phyloP scores from a whole-genome alignment of 2,888 invertebrate species.

The Drosophila suboccidentalis region DNA sequence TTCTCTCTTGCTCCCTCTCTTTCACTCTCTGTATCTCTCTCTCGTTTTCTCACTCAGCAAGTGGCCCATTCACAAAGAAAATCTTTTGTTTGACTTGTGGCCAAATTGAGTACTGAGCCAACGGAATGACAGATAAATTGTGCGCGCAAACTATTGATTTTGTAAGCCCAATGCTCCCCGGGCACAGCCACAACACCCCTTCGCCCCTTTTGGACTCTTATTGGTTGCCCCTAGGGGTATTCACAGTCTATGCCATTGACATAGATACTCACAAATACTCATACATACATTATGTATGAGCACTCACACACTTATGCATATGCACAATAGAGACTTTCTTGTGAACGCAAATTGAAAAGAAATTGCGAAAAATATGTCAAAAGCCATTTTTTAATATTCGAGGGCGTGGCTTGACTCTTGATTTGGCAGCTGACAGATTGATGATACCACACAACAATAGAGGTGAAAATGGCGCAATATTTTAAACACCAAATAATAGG shows the following conservation, averaged over 20 bases:
- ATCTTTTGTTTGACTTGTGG: conserved; percentile 68
- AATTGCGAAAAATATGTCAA: conserved; percentile 75
- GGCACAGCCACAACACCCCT: conserved; percentile 9
- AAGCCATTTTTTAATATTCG: conserved; percentile 66
- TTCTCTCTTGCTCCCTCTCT: not conserved
- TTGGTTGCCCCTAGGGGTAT: conserved; percentile 23
- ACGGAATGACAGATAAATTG: conserved; percentile 58
- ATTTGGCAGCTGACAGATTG: conserved; percentile 65
- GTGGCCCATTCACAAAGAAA: conserved; percentile 49
- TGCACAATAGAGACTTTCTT: conserved; percentile 53
- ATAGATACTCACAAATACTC: conserved; percentile 55
- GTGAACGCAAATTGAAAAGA: conserved; percentile 70
- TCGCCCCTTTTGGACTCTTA: not conserved
- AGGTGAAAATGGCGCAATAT: conserved; percentile 14
- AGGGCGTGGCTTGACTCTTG: conserved; percentile 58
- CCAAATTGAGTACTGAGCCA: conserved; percentile 55
- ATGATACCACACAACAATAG: conserved; percentile 38
- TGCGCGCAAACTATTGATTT: conserved; percentile 73
- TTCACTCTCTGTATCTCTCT: not conserved
- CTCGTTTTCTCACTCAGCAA: conserved; percentile 17
- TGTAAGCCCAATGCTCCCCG: conserved; percentile 36
- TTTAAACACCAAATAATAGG: not conserved
- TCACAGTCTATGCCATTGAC: conserved; percentile 72
- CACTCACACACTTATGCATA: conserved; percentile 9
- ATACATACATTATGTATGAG: conserved; percentile 2